Percentiles rank a stretch among this genome's conserved stretches.
phyloP scores from a whole-genome alignment of 2,888 invertebrate species.

The Acronicta leporina region DNA sequence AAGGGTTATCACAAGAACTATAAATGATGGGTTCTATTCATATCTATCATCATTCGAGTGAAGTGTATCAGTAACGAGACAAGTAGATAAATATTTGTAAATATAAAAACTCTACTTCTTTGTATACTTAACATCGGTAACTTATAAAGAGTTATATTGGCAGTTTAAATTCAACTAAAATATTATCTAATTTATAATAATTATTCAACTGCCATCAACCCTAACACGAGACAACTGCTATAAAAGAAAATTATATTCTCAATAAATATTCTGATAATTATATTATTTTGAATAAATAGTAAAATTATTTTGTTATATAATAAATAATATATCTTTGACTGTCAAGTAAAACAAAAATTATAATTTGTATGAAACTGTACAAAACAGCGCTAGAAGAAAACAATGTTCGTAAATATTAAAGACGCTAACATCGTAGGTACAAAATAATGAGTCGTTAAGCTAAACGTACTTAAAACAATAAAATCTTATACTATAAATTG shows the following conservation, averaged over 20 bases:
- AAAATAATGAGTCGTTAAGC: slow-evolving; percentile 79
- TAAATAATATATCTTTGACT: slow-evolving; percentile 80
- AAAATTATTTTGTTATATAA: slow-evolving; percentile 75
- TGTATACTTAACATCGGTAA: slow-evolving; percentile 85
- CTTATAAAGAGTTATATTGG: slow-evolving; percentile 80
- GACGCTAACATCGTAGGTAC: slow-evolving; percentile 84
- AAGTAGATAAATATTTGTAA: slow-evolving; percentile 67
- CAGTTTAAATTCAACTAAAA: slow-evolving; percentile 77
- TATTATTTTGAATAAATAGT: slow-evolving; percentile 79
- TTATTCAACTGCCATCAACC: slow-evolving; percentile 77
- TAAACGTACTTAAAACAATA: slow-evolving; percentile 80
- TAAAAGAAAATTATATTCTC: slow-evolving; percentile 68
- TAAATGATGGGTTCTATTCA: slow-evolving; percentile 66
- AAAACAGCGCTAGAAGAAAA: slow-evolving; percentile 77
- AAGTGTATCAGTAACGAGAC: slow-evolving; percentile 63
- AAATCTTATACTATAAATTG: slow-evolving; percentile 81
- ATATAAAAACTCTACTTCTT: slow-evolving; percentile 74
- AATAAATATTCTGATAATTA: slow-evolving; percentile 78
- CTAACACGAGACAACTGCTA: slow-evolving; percentile 76
- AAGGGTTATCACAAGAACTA: slow-evolving; percentile 85
- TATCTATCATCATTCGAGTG: slow-evolving; percentile 61
- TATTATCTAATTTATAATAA: slow-evolving; percentile 71
- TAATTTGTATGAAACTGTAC: slow-evolving; percentile 83
- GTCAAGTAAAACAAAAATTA: slow-evolving; percentile 79
- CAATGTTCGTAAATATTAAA: slow-evolving; percentile 69